Conservation (phyloP, 2,113 vertebrate genomes). For the Tychaedon coryphoeus region DNA sequence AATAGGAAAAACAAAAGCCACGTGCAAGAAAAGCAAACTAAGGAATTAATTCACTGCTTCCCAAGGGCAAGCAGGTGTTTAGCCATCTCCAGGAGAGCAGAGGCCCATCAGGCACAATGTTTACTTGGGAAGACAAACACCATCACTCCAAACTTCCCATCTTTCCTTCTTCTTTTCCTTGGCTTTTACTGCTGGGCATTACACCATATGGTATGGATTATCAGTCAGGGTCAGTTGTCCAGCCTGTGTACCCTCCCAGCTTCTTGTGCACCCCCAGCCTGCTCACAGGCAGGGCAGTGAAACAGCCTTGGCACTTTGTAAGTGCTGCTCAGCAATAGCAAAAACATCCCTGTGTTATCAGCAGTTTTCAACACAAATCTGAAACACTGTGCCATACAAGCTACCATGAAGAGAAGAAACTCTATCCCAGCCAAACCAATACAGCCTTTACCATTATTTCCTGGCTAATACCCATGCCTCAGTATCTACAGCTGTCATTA, state of each 20-base stretch:
- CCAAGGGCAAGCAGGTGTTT: not conserved
- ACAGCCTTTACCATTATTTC: not conserved
- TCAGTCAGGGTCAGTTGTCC: not conserved
- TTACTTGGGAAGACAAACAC: not conserved
- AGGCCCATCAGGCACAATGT: rapidly evolving
- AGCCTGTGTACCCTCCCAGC: not conserved
- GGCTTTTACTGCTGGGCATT: not conserved
- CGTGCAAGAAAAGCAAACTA: not conserved
- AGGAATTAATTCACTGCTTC: not conserved
- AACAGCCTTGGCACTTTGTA: not conserved
- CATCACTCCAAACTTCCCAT: not conserved
- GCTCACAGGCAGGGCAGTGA: not conserved
- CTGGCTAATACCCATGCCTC: not conserved
- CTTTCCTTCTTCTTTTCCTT: not conserved
- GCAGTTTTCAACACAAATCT: not conserved
- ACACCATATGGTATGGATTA: not conserved
- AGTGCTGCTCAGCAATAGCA: not conserved
- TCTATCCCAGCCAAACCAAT: not conserved
- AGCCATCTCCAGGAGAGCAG: not conserved
- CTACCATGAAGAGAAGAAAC: not conserved
- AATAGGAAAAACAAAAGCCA: not conserved
- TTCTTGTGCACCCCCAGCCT: not conserved
- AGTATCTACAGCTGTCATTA: not conserved
- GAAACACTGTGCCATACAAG: not conserved
- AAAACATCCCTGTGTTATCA: not conserved